Percentiles rank a stretch among this genome's conserved stretches.
These are phyloP conservation scores for Syngnathus rostellatus DNA, from an alignment of 2,797 vertebrate genomes.

Conservation along the genomic window DNA sequence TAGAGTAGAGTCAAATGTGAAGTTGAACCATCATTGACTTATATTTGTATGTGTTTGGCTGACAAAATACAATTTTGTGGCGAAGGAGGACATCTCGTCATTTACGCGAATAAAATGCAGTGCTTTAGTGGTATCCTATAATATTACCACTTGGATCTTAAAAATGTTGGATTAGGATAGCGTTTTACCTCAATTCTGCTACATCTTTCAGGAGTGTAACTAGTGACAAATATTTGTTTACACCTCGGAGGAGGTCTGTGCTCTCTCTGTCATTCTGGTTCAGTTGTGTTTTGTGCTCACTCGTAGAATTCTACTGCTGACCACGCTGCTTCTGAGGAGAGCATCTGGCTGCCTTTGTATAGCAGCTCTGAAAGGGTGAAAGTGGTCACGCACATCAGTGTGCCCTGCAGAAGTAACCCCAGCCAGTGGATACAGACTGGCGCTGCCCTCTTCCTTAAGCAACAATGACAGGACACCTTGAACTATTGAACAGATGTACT, in stretches of 20 bases:
- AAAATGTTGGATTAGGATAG: not conserved
- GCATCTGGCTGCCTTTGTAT: constrained; percentile 86
- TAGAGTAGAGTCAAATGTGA: not conserved
- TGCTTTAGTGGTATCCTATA: not conserved
- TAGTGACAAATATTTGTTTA: not conserved
- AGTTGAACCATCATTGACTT: too few relatives aligned
- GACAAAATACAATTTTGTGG: not conserved
- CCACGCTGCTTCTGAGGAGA: constrained; percentile 69
- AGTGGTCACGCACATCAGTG: constrained; percentile 82
- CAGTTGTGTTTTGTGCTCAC: not conserved
- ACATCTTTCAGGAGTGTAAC: not conserved
- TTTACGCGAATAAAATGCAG: not conserved
- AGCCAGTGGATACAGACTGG: constrained; percentile 91
- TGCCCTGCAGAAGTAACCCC: constrained; percentile 80
- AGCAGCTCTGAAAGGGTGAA: constrained; percentile 78
- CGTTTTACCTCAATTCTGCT: not conserved
- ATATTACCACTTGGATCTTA: not conserved
- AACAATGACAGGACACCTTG: constrained; percentile 61
- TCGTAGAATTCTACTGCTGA: constrained; percentile 34
- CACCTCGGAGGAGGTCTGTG: not conserved
- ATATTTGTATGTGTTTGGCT: too few relatives aligned
- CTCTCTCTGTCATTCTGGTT: too few relatives aligned
- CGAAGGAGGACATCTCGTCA: too few relatives aligned
- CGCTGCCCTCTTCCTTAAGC: constrained; percentile 88
- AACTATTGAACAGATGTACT: not conserved